Conservation (phyloP, 1,140 invertebrate genomes). For the Drosophila sp. region DNA sequence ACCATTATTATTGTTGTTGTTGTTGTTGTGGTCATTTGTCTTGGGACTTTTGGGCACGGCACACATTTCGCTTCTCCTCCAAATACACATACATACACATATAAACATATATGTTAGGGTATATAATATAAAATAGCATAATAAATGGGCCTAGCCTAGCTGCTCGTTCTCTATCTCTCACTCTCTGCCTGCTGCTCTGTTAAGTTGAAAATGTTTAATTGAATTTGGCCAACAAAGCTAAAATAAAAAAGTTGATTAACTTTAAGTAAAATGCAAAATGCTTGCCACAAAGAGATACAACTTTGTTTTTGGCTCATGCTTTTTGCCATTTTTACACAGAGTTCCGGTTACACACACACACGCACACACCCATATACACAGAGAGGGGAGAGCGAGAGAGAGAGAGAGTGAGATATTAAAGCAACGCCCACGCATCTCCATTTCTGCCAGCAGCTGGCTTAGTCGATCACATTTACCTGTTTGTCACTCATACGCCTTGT, state of each 20-base stretch:
- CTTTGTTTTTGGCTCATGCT: conserved; percentile 30
- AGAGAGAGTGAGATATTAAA: not conserved
- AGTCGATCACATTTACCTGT: conserved; percentile 65
- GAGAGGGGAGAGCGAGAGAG: conserved; percentile 9
- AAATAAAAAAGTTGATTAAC: conserved; percentile 5
- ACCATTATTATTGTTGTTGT: not conserved
- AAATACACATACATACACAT: not conserved
- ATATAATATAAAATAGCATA: conserved; percentile 50
- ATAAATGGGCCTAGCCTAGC: conserved; percentile 43
- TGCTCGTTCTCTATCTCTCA: conserved; percentile 12
- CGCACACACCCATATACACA: not conserved
- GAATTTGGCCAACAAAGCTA: not conserved
- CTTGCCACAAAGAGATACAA: conserved; percentile 17
- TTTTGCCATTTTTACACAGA: conserved; percentile 27
- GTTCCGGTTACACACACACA: conserved; percentile 48
- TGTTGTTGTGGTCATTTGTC: conserved; percentile 47
- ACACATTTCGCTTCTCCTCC: not conserved
- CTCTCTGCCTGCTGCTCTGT: conserved; percentile 21
- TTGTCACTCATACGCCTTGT: conserved; percentile 72
- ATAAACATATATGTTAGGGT: not conserved
- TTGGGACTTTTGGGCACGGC: conserved; percentile 46
- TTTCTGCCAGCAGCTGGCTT: conserved; percentile 59
- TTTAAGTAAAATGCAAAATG: conserved; percentile 18
- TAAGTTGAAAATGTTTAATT: conserved; percentile 4
- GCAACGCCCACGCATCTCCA: conserved; percentile 51